These are phyloP conservation scores for Nephrotoma flavescens DNA, from an alignment of 2,888 invertebrate genomes.

Conservation along the genomic window DNA sequence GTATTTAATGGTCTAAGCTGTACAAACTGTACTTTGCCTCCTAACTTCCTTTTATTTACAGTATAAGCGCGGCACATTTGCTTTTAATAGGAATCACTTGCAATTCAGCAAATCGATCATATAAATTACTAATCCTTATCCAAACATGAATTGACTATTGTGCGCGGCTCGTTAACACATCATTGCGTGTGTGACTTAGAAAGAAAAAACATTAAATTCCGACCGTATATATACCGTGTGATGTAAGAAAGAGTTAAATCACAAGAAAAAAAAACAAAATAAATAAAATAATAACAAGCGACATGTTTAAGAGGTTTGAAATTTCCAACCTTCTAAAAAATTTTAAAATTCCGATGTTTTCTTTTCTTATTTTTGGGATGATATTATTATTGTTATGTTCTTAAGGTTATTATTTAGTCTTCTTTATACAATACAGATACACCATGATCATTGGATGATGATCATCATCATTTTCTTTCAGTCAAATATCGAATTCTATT, in stretches of 20 bases:
- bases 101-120: not conserved
- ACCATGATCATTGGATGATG: not conserved
- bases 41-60: no score
- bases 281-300: not conserved
- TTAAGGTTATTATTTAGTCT: not conserved
- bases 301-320: conserved; percentile 3
- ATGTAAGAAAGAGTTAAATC: not conserved
- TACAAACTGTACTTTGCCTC: no score
- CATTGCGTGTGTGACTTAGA: not conserved
- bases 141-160: not conserved
- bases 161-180: not conserved
- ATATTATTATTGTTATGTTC: not conserved
- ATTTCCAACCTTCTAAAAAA: conserved; percentile 4
- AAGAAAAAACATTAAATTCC: not conserved
- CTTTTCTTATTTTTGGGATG: not conserved
- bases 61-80: no score
- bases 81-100: no score
- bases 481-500: not conserved
- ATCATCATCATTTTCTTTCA: not conserved
- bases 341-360: conserved; percentile 1
- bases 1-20: no score
- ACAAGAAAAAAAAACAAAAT: not conserved
- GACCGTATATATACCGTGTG: not conserved
- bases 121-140: not conserved
- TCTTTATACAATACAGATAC: not conserved